Base-by-base conservation (phyloP, 2,113 vertebrate species). In the Tragelaphus strepsiceros region DNA sequence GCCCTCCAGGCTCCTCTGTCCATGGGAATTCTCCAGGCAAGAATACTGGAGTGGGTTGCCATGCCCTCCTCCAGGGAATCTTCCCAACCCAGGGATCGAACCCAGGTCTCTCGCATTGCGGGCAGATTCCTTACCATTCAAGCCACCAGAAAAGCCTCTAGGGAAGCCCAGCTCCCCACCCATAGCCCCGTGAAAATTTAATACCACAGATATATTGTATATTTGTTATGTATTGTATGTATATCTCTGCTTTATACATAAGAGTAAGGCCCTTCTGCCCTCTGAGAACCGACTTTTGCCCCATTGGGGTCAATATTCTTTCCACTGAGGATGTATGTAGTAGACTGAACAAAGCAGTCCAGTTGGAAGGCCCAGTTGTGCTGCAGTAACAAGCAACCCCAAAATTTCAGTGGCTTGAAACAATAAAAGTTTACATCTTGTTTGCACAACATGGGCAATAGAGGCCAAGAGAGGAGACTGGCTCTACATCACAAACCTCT, bases 61-160 rank as follows among this genome's bases (percentile, higher is more conserved):
- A 12, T 35, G 35, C n/a, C n/a, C 19, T 71, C 67, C n/a, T 71
- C n/a, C 67, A 71, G n/a, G n/a, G 67, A 35, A 39, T 22, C 67
- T 71, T 71, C 67, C 67, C 67, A 71, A 39, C n/a, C 19, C 19
- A 22, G 19, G n/a, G 67, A 71, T 22, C 1, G 5, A 71, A 71
- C n/a, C 19, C n/a, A 71, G 67, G n/a, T 39, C 67, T 71, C n/a
- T 71, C 2, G 1, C n/a, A 39, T 71, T 71, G n/a, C n/a, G 39
- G n/a, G 67, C 17, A 6, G n/a, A 71, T 22, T 71, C 19, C n/a
- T 71, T 39, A 6, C 10, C 1, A 0, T 71, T 35, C 0, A 1
- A 71, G 19, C n/a, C n/a, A 39, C 67, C 67, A 39, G 67, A 71
- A 71, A 71, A 71, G n/a, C 5, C 67, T 13, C n/a, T 39, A 71